Base-by-base conservation (phyloP, 1,140 invertebrate genomes). In the Onthophagus taurus region DNA sequence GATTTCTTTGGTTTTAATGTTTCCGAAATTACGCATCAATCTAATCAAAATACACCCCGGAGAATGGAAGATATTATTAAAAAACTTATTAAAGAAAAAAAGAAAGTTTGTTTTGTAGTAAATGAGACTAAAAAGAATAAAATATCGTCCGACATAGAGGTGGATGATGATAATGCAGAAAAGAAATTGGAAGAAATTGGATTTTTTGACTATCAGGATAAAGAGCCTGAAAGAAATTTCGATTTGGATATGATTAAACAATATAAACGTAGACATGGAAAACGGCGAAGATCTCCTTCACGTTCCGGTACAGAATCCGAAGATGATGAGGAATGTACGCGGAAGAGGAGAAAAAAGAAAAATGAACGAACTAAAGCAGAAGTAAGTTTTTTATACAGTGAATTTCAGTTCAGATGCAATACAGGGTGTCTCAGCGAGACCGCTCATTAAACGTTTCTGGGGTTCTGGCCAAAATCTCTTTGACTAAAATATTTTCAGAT, bases 261-360 rank as follows among this genome's bases (percentile, higher is more conserved):
- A n/a, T 44, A 44, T 34, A 31, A 23, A 23, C 26, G 42, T 14
- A 21, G n/a, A 34, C 31, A 12, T 20, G 20, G 18, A 16, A 20
- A 20, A 35, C 17, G 42, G 7, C 2, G 14, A 21, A 44, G 42
- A 24, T 12, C 4, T 17, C 16, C 20, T 21, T 44, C 42, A n/a
- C n/a, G n/a, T 14, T 11, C 35, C 3, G 31, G 23, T 43, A 12
- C 29, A 3, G 20, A 44, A 13, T 20, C 9, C 14, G 18, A 21
- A 2, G 31, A 44, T 4, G 30, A 34, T 11, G 31, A 23, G 4
- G 23, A 29, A 16, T 3, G 35, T 1, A 18, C 20, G 4, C 30
- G 35, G n/a, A n/a, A 30, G 3, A 44, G 16, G 16, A 20, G 31
- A 13, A 44, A 34, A 34, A 31, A 14, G 16, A 30, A 34, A 12